Conservation (phyloP, 2,888 invertebrate genomes). For the Caenorhabditis angaria region DNA sequence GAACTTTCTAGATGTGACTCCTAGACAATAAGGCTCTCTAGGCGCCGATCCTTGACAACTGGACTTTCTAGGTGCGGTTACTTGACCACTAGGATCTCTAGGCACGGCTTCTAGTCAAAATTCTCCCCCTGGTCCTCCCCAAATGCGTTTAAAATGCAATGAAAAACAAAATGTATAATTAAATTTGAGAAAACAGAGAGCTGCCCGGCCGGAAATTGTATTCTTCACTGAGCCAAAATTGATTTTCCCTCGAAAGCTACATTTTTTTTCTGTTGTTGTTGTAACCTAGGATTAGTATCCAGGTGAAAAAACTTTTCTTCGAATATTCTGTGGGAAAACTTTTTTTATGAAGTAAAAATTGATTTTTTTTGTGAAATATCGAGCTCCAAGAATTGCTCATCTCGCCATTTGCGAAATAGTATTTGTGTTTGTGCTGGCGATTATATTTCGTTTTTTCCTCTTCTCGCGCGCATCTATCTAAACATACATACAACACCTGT, state of each 20-base stretch:
- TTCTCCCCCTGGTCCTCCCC: no score
- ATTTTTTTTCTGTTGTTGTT: neutral
- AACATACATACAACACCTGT: slow-evolving; percentile 5
- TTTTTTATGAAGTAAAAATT: neutral
- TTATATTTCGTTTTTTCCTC: slow-evolving; percentile 29
- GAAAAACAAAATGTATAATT: slow-evolving; percentile 1
- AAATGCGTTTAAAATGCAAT: no score
- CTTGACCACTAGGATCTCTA: no score
- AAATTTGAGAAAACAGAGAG: slow-evolving; percentile 1
- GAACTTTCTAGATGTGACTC: no score
- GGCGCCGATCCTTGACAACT: no score
- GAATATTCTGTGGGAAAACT: neutral
- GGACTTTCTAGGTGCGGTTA: no score
- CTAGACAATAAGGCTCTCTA: no score
- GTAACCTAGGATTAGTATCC: slow-evolving; percentile 1
- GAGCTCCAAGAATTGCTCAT: no score
- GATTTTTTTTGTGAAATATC: no score
- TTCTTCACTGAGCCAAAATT: neutral
- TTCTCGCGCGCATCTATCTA: slow-evolving; percentile 3
- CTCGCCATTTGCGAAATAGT: neutral
- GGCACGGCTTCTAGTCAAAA: no score
- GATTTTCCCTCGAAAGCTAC: slow-evolving; percentile 1
- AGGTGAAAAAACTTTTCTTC: no score
- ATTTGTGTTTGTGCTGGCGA: slow-evolving; percentile 40
- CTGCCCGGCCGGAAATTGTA: neutral